Evolutionary conservation across 2,113 vertebrate genomes (phyloP).

Genomic region (Mormyrus lacerda): DNA sequence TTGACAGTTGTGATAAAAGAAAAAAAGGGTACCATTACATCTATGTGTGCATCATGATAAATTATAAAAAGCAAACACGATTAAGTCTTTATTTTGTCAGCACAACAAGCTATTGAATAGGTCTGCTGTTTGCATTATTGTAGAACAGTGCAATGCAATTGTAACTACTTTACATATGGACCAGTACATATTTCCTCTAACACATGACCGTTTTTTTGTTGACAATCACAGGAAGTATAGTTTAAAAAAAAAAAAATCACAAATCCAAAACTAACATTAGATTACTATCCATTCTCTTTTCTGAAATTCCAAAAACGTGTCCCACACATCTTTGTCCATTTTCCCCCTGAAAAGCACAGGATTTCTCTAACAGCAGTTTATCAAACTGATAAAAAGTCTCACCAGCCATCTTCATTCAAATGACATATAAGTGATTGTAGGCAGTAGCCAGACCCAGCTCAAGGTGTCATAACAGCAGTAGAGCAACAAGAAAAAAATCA

Average conservation of each 20-base stretch:
- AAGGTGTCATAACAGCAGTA: neutral
- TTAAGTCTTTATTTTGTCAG: neutral
- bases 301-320: neutral
- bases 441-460: neutral
- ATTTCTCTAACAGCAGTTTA: neutral
- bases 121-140: neutral
- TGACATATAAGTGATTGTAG: neutral
- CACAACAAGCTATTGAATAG: neutral
- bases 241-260: neutral
- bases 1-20: neutral
- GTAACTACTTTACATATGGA: neutral
- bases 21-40: neutral
- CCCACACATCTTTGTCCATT: neutral
- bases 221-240: neutral
- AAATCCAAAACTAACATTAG: neutral
- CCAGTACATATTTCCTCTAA: neutral
- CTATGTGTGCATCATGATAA: neutral
- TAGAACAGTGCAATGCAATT: neutral
- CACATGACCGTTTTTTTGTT: neutral
- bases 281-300: neutral
- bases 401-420: neutral
- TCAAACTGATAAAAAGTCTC: neutral
- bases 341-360: neutral
- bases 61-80: neutral
- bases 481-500: constrained; percentile 17